Percentiles rank a stretch among this genome's conserved stretches.
phyloP scores from a whole-genome alignment of 2,888 invertebrate genomes.

The Meloe dianella region DNA sequence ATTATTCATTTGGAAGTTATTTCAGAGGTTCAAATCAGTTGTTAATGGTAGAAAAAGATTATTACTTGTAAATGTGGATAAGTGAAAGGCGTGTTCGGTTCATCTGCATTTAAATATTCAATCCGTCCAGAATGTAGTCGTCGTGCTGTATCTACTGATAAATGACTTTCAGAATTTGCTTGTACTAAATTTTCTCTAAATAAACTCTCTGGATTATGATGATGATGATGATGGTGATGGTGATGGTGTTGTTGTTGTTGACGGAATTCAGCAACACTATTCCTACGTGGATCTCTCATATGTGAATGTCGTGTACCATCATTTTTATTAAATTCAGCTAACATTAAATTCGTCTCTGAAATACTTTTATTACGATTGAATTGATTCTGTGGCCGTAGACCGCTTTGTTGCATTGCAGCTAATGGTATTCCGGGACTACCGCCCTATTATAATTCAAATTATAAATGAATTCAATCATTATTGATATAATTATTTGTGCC shows the following conservation, averaged over 20 bases:
- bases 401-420: conserved; percentile 74
- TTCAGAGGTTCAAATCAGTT: too few relatives aligned
- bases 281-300: conserved; percentile 61
- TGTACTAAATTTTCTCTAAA: conserved; percentile 57
- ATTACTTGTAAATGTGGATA: conserved; percentile 71
- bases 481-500: conserved; percentile 28
- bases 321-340: conserved; percentile 63
- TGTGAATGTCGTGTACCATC: conserved; percentile 49
- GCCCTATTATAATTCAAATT: conserved; percentile 33
- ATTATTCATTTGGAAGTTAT: too few relatives aligned
- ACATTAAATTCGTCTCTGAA: conserved; percentile 85
- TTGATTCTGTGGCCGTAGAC: conserved; percentile 62
- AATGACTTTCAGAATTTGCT: conserved; percentile 70
- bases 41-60: not conserved
- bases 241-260: conserved; percentile 55
- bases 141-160: conserved; percentile 63
- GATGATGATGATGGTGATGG: conserved; percentile 8
- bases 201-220: not conserved
- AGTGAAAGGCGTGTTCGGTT: conserved; percentile 60
- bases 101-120: conserved; percentile 65
- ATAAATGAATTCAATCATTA: conserved; percentile 42
- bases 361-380: conserved; percentile 70
- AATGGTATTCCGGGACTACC: conserved; percentile 63
- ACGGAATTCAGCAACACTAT: conserved; percentile 67
- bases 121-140: conserved; percentile 63